These are phyloP conservation scores for Branchellion lobata DNA, from an alignment of 2,888 invertebrate species.

Conservation along the genomic window DNA sequence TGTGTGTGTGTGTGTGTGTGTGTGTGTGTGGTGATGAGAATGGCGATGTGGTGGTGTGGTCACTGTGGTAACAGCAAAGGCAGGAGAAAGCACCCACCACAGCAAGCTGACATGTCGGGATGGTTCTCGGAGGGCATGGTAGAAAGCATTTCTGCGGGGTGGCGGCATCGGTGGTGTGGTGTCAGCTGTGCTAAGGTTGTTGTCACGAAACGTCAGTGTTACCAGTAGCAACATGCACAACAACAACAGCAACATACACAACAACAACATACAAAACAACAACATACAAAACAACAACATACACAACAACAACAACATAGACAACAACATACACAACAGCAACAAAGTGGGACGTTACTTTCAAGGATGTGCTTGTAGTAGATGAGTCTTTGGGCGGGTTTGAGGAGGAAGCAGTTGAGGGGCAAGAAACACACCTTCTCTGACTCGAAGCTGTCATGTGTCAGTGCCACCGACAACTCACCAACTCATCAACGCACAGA, in stretches of 20 bases:
- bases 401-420: constrained; percentile 76
- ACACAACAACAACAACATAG: too few species aligned
- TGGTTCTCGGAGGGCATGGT: constrained; percentile 21
- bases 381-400: constrained; percentile 79
- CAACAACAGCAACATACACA: not conserved
- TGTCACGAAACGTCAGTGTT: too few species aligned
- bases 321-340: too few species aligned
- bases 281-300: not conserved
- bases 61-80: not conserved
- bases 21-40: too few species aligned
- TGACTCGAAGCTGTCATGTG: constrained; percentile 1
- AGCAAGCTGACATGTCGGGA: constrained; percentile 26
- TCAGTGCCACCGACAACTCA: not conserved
- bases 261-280: not conserved
- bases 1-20: too few species aligned
- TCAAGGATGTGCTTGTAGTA: constrained; percentile 79
- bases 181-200: too few species aligned
- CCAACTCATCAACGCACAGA: not conserved
- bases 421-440: constrained; percentile 82
- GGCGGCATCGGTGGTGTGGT: too few species aligned
- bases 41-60: too few species aligned
- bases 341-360: too few species aligned
- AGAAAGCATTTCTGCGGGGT: constrained; percentile 25
- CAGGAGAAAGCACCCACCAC: constrained; percentile 3
- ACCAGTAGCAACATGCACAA: too few species aligned